A percentile compares a stretch with the other conserved stretches of the same genome.
These are phyloP conservation scores for Muntiacus muntjak DNA, from an alignment of 2,113 vertebrate genomes.

Conservation along the genomic window DNA sequence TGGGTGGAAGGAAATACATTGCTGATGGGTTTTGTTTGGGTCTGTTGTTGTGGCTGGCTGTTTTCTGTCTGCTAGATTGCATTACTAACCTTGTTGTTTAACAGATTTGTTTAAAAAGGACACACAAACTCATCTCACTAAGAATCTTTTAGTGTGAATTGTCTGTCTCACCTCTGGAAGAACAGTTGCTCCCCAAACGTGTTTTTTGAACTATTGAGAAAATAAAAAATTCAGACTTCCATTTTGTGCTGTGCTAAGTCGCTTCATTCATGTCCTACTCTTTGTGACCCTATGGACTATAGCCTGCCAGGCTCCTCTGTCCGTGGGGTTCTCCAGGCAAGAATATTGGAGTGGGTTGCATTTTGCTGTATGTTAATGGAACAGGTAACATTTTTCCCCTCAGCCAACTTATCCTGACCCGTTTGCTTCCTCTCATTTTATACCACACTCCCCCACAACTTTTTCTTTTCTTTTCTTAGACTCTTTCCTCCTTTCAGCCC, in stretches of 20 bases:
- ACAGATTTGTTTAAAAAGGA: neutral
- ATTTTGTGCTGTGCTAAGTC: neutral
- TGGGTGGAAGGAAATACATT: neutral
- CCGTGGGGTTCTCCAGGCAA: neutral
- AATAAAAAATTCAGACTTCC: neutral
- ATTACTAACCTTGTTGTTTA: neutral
- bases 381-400: neutral
- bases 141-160: neutral
- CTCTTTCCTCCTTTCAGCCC: neutral
- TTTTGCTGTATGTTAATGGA: neutral
- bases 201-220: neutral
- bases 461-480: neutral
- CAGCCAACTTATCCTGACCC: neutral
- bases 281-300: neutral
- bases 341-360: neutral
- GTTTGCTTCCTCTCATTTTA: neutral
- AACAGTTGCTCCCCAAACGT: neutral
- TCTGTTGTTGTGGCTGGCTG: neutral
- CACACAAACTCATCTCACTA: neutral
- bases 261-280: neutral
- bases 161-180: neutral
- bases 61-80: neutral
- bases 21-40: neutral
- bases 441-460: neutral
- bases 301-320: neutral